Evolutionary conservation across 2,888 invertebrate genomes (phyloP).

Genomic region (Parnassius orleans): DNA sequence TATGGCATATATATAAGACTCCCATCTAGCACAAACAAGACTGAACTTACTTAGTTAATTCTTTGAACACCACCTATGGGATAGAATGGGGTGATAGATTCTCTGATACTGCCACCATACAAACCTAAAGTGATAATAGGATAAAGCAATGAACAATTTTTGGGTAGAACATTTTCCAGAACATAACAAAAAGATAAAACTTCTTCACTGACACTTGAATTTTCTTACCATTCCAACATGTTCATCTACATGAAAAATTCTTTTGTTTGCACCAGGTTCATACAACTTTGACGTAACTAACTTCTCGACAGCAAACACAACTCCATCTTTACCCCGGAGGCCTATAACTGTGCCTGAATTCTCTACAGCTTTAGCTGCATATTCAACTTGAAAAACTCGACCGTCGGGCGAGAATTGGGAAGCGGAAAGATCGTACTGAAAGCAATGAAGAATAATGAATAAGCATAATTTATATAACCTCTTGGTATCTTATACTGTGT

Average conservation of each 20-base stretch:
- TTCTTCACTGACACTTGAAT: neutral
- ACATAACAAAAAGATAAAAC: neutral
- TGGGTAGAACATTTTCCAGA: no score
- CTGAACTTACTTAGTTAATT: no score
- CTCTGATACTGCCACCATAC: no score
- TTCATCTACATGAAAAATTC: constrained; percentile 95
- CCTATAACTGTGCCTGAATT: constrained; percentile 98
- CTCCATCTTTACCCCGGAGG: constrained; percentile 96
- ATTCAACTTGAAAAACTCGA: constrained; percentile 99
- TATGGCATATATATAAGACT: no score
- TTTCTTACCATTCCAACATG: constrained; percentile 94
- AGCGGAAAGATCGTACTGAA: constrained; percentile 99
- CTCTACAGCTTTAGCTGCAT: constrained; percentile 99
- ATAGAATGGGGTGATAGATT: no score
- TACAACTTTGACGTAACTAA: constrained; percentile 95
- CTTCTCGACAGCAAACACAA: constrained; percentile 99
- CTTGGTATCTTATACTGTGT: neutral
- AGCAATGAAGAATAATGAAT: constrained; percentile 43
- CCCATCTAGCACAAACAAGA: no score
- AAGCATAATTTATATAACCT: constrained; percentile 30
- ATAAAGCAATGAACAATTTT: no score
- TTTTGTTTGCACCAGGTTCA: constrained; percentile 94
- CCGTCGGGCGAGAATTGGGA: constrained; percentile 99
- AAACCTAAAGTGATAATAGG: no score
- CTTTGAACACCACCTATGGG: no score